Evolutionary conservation across 2,797 vertebrate genomes (phyloP).

Genomic region (Acanthis flammea): DNA sequence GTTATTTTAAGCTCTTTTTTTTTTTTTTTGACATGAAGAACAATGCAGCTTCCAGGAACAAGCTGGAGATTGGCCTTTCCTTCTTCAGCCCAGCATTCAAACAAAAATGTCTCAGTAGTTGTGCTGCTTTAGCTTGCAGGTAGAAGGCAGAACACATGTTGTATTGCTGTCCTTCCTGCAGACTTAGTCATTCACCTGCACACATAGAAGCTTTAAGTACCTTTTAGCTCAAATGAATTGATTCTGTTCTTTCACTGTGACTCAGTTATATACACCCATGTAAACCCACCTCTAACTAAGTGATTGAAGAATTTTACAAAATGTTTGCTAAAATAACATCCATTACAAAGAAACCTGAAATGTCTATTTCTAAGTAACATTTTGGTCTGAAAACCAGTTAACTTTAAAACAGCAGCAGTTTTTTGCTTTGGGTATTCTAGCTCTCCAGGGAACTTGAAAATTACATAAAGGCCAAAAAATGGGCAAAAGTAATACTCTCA

Average conservation of each 20-base stretch:
- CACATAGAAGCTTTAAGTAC: neutral
- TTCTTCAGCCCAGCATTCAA: neutral
- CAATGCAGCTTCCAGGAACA: neutral
- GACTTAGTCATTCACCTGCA: neutral
- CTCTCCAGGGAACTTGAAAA: neutral
- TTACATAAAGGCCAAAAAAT: neutral
- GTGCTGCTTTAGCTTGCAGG: neutral
- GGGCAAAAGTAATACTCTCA: neutral
- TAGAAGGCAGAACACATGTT: neutral
- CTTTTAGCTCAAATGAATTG: neutral
- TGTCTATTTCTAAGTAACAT: neutral
- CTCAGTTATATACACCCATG: neutral
- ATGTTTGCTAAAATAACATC: neutral
- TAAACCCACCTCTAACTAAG: neutral
- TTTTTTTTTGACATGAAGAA: neutral
- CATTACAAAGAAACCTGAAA: neutral
- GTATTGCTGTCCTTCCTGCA: neutral
- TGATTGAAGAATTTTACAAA: neutral
- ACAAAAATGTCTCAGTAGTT: neutral
- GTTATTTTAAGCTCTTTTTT: slow-evolving; percentile 19
- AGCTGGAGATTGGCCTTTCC: neutral
- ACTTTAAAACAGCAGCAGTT: neutral
- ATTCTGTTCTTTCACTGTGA: neutral
- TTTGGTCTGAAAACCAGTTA: neutral
- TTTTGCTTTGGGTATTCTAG: neutral